phyloP scores from a whole-genome alignment of 2,888 invertebrate species.

The Philaethria dido region DNA sequence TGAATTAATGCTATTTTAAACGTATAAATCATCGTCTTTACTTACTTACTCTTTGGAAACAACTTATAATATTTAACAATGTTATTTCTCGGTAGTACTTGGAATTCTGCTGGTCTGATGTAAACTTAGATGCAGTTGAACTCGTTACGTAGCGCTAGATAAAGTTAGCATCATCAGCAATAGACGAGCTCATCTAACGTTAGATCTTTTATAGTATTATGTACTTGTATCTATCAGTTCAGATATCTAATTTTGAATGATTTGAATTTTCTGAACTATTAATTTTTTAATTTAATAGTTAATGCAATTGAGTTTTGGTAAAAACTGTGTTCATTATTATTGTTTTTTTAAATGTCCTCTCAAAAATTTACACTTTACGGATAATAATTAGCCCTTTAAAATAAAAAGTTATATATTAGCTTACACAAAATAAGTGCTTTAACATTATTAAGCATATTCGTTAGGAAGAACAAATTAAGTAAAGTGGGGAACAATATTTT shows the following conservation, averaged over 20 bases:
- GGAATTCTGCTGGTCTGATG: slow-evolving; percentile 10
- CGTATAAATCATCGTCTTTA: neutral
- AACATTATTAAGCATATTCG: neutral
- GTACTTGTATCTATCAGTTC: neutral
- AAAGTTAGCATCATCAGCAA: neutral
- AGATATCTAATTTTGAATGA: neutral
- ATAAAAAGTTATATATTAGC: too few relatives aligned
- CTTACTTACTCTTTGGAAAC: neutral
- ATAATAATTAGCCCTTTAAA: too few relatives aligned
- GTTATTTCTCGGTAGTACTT: neutral
- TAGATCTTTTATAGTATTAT: neutral
- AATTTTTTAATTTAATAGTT: too few relatives aligned
- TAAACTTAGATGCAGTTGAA: slow-evolving; percentile 12
- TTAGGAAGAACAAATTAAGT: neutral
- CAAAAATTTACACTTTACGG: too few relatives aligned
- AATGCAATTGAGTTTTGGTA: too few relatives aligned
- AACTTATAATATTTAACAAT: slow-evolving; percentile 1
- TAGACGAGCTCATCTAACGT: slow-evolving; percentile 4
- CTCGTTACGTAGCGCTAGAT: neutral
- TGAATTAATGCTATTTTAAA: too few relatives aligned
- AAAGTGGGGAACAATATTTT: neutral
- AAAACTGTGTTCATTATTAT: too few relatives aligned
- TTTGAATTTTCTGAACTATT: neutral
- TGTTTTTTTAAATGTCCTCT: too few relatives aligned
- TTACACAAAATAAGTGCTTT: neutral